Evolutionary conservation across 2,888 invertebrate species (phyloP).

Genomic region (Hypomecis punctinalis): DNA sequence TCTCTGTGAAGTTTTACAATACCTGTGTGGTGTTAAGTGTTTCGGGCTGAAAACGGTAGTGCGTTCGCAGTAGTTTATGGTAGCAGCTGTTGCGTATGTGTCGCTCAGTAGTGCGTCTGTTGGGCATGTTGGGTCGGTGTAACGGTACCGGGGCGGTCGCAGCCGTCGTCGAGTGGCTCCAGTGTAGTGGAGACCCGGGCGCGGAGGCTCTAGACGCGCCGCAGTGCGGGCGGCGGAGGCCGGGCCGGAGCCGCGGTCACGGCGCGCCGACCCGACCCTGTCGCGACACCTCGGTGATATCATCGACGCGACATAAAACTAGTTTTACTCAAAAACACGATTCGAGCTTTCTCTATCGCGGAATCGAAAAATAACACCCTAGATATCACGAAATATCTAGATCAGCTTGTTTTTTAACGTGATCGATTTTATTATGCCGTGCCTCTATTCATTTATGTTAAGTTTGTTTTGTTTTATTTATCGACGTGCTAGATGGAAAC

Average conservation of each 20-base stretch:
- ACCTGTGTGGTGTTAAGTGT: constrained; percentile 17
- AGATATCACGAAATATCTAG: too few relatives aligned
- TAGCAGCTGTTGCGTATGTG: constrained; percentile 6
- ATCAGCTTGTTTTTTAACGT: too few relatives aligned
- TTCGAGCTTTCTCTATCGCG: constrained; percentile 25
- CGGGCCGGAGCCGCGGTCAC: neutral
- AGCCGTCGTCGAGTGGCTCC: constrained; percentile 8
- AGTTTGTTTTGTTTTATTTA: too few relatives aligned
- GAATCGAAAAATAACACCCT: neutral
- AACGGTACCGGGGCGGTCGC: constrained; percentile 26
- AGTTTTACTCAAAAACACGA: constrained; percentile 28
- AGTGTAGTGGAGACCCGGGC: neutral
- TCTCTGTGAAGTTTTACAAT: constrained; percentile 21
- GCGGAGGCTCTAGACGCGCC: constrained; percentile 14
- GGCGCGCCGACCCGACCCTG: neutral
- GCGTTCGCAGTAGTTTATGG: constrained; percentile 39
- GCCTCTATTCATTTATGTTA: too few relatives aligned
- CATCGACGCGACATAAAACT: constrained; percentile 30
- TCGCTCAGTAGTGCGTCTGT: constrained; percentile 2
- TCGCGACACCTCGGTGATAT: constrained; percentile 29
- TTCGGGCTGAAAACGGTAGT: constrained; percentile 14
- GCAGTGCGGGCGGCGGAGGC: constrained; percentile 2
- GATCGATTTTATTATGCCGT: too few relatives aligned
- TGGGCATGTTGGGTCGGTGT: constrained; percentile 8
- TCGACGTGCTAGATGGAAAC: too few relatives aligned